phyloP scores from a whole-genome alignment of 1,140 invertebrate species.

The Drosophila mayri region DNA sequence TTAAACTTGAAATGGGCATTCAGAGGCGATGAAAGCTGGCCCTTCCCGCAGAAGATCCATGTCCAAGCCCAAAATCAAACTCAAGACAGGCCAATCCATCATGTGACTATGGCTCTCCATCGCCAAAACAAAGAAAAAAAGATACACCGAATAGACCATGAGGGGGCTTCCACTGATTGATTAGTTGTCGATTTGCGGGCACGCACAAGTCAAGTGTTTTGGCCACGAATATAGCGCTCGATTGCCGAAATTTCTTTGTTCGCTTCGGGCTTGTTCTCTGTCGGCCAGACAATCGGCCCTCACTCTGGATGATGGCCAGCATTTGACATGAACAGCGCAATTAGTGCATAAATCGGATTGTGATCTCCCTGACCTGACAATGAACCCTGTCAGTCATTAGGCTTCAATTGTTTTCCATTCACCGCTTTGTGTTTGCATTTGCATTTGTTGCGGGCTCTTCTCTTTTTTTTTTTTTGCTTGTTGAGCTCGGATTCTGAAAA shows the following conservation, averaged over 20 bases:
- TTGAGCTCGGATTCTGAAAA: slow-evolving; percentile 27
- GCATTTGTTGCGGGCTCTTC: slow-evolving; percentile 3
- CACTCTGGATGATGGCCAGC: slow-evolving; percentile 14
- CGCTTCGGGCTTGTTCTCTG: slow-evolving; percentile 26
- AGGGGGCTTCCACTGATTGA: slow-evolving; percentile 54
- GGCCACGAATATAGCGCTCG: slow-evolving; percentile 32
- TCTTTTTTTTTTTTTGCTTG: slow-evolving; percentile 12
- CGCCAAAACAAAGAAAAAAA: neutral
- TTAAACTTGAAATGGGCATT: slow-evolving; percentile 56
- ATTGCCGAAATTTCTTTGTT: slow-evolving; percentile 47
- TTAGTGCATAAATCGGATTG: slow-evolving; percentile 61
- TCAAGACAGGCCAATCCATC: slow-evolving; percentile 35
- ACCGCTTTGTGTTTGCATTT: slow-evolving; percentile 23
- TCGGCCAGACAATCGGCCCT: slow-evolving; percentile 34
- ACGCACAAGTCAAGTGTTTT: slow-evolving; percentile 63
- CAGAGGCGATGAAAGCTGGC: slow-evolving; percentile 8
- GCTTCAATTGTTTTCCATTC: slow-evolving; percentile 52
- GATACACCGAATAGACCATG: slow-evolving; percentile 7
- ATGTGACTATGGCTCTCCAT: slow-evolving; percentile 20
- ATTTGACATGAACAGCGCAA: slow-evolving; percentile 62
- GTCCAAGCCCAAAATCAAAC: slow-evolving; percentile 31
- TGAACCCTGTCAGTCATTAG: slow-evolving; percentile 55
- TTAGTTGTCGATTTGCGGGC: slow-evolving; percentile 61
- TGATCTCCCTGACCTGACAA: slow-evolving; percentile 37
- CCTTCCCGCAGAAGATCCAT: neutral